Base-by-base conservation (phyloP, 2,888 invertebrate genomes). In the Epinotia demarniana region DNA sequence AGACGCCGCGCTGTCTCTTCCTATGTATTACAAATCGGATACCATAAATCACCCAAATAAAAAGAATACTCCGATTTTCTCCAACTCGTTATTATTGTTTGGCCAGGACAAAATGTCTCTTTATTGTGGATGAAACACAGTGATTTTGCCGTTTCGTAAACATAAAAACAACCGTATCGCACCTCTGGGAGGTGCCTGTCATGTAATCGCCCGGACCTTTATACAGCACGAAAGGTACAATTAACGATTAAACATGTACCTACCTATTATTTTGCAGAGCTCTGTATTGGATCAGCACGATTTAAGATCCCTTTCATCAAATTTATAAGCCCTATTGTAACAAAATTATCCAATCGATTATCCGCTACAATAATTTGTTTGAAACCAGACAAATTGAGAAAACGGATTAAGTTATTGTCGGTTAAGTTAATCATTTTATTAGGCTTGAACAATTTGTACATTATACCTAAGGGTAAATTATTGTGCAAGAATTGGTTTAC, bases 1-100 rank as follows among this genome's bases (percentile, higher is more conserved):
- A 81, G 87, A 85, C 87, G 86, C 87, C 89, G 84, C 85, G 83
- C 85, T 84, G 88, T 89, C 89, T 90, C 84, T 82, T 80, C 80
- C 78, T 82, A 84, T 86, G 82, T 87, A 86, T 88, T 87, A 89
- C 85, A 84, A 87, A 87, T 86, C 84, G 80, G 85, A 85, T 86
- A 80, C 80, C 86, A 88, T 89, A 89, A 89, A 89, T 89, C 87
- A 87, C 81, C 72, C 80, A 81, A 78, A 79, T 78, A 80, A 81
- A 80, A 77, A 79, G 77, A 79, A 81, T 80, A 77, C 77, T 69
- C 81, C 78, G 82, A 49, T 75, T 81, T 82, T 83, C 81, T 80
- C 79, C 83, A 84, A 83, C 83, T 82, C 84, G 83, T 85, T 82
- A 81, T 81, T 81, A 82, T 80, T 77, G 74, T 78, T 27, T 53